Evolutionary conservation across 2,888 invertebrate genomes (phyloP).

Genomic region (Heterodera filipjevi): DNA sequence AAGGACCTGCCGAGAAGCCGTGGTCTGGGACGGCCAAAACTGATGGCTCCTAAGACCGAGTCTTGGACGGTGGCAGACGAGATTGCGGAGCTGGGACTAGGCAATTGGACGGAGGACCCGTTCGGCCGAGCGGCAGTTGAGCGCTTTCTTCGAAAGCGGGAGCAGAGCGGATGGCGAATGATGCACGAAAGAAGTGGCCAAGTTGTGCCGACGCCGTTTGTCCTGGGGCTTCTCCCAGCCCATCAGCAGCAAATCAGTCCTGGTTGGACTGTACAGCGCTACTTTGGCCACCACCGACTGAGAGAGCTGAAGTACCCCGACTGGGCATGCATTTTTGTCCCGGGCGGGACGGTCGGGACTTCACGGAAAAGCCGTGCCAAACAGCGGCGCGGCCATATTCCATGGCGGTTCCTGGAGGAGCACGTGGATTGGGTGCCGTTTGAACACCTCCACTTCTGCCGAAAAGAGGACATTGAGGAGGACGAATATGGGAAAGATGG

Average conservation of each 20-base stretch:
- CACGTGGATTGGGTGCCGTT: background rate
- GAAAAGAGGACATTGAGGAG: background rate
- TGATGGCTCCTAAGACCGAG: background rate
- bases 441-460: background rate
- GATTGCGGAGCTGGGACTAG: background rate
- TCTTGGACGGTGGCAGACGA: background rate
- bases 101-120: background rate
- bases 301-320: background rate
- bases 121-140: background rate
- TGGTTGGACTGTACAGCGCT: background rate
- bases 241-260: background rate
- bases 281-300: background rate
- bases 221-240: background rate
- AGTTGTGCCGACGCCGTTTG: background rate
- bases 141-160: background rate
- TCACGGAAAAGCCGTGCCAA: background rate
- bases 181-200: background rate
- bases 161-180: background rate
- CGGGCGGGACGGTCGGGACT: background rate
- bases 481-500: background rate
- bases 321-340: background rate
- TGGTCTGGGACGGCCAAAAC: background rate
- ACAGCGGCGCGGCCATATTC: background rate
- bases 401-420: background rate
- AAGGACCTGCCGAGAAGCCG: too few relatives aligned